These are phyloP conservation scores for Halichondria panicea DNA, from an alignment of 37 sponge, comb jelly and placozoan species.

Conservation along the genomic window DNA sequence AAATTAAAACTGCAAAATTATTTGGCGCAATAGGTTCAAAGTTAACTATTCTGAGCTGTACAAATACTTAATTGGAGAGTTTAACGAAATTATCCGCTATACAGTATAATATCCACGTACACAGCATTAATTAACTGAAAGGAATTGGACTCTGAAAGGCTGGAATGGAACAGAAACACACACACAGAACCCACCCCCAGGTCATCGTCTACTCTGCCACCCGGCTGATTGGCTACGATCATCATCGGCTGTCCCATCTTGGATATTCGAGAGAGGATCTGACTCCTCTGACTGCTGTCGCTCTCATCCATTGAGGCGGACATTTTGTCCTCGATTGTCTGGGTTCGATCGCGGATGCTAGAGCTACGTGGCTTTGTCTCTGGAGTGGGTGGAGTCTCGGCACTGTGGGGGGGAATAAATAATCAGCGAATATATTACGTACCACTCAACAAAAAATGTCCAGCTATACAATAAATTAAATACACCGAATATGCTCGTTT, in stretches of 20 bases:
- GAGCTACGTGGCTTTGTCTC: background rate
- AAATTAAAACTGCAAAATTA: too few species aligned
- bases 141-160: too few species aligned
- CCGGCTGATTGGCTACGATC: background rate
- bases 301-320: background rate
- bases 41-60: too few species aligned
- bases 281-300: slow-evolving; percentile 35
- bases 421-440: background rate
- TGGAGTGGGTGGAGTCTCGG: slow-evolving; percentile 28
- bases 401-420: background rate
- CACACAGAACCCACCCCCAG: background rate
- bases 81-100: too few species aligned
- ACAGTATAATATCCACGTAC: too few species aligned
- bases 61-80: too few species aligned
- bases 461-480: too few species aligned
- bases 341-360: slow-evolving; percentile 42
- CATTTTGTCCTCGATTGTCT: slow-evolving; percentile 55
- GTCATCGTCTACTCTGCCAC: too few species aligned
- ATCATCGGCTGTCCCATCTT: slow-evolving; percentile 84
- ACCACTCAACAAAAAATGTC: background rate
- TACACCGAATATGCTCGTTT: too few species aligned
- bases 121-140: too few species aligned
- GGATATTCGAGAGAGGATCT: slow-evolving; percentile 78
- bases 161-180: background rate
- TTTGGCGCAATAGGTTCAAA: too few species aligned